phyloP scores from a whole-genome alignment of 2,797 vertebrate genomes.

The Triplophysa yarkandensis region DNA sequence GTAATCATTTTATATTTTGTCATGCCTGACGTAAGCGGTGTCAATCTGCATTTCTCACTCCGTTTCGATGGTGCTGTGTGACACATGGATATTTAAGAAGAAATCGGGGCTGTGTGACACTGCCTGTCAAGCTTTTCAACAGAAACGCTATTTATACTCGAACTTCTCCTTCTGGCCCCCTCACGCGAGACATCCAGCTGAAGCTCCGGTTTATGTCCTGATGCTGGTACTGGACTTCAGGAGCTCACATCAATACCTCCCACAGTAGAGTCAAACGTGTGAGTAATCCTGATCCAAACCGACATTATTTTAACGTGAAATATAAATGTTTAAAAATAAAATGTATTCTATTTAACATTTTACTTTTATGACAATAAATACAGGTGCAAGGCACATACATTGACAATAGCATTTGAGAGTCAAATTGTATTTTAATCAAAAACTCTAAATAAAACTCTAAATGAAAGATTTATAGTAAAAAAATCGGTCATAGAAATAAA shows the following conservation, averaged over 20 bases:
- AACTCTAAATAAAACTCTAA: too few relatives aligned
- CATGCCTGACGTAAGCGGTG: constrained; percentile 31
- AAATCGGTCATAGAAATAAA: too few relatives aligned
- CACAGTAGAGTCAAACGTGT: background rate
- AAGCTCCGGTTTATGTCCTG: constrained; percentile 14
- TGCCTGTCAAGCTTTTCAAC: constrained; percentile 33
- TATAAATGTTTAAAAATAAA: too few relatives aligned
- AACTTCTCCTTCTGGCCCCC: constrained; percentile 13
- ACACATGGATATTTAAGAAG: constrained; percentile 25
- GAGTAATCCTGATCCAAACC: constrained; percentile 1
- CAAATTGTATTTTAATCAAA: too few relatives aligned
- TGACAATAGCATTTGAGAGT: too few relatives aligned
- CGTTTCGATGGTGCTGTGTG: constrained; percentile 5
- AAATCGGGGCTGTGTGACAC: constrained; percentile 33
- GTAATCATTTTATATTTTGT: constrained; percentile 1
- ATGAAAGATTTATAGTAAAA: too few relatives aligned
- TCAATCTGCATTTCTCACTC: constrained; percentile 11
- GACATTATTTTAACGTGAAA: background rate
- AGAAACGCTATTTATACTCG: constrained; percentile 36
- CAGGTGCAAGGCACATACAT: too few relatives aligned
- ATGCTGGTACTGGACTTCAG: constrained; percentile 27
- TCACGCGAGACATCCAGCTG: constrained; percentile 22
- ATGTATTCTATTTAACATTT: too few relatives aligned
- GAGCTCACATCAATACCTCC: constrained; percentile 1
- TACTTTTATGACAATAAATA: too few relatives aligned